Conservation (phyloP, 2,113 vertebrate species). For the Toxotes chatareus region DNA sequence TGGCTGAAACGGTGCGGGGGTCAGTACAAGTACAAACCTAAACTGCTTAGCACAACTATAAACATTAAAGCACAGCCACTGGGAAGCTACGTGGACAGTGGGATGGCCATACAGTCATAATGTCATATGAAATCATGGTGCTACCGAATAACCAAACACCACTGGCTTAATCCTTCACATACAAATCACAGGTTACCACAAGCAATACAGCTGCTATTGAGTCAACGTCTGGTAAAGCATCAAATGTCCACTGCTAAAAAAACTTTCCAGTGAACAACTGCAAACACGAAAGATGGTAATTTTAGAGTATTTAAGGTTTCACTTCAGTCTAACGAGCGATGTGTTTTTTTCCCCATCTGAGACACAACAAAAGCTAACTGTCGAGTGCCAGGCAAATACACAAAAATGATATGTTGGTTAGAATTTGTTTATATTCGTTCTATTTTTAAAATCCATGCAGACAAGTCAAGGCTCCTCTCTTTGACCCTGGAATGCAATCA, state of each 20-base stretch:
- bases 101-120: background rate
- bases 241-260: background rate
- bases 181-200: background rate
- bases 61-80: conserved; percentile 55
- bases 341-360: background rate
- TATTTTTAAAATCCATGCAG: conserved; percentile 34
- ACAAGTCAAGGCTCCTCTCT: conserved; percentile 31
- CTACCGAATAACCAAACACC: background rate
- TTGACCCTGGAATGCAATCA: conserved; percentile 42
- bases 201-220: background rate
- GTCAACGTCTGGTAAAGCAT: background rate
- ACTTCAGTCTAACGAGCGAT: background rate
- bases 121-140: background rate
- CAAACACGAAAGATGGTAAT: background rate
- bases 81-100: background rate
- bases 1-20: conserved; percentile 55
- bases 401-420: conserved; percentile 3
- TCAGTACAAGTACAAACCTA: conserved; percentile 65
- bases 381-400: background rate
- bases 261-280: background rate
- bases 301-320: background rate
- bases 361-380: background rate
- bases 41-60: conserved; percentile 57
- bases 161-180: conserved; percentile 4
- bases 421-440: conserved; percentile 15